Evolutionary conservation across 1,140 invertebrate genomes (phyloP).

Genomic region (Magallana angulata): DNA sequence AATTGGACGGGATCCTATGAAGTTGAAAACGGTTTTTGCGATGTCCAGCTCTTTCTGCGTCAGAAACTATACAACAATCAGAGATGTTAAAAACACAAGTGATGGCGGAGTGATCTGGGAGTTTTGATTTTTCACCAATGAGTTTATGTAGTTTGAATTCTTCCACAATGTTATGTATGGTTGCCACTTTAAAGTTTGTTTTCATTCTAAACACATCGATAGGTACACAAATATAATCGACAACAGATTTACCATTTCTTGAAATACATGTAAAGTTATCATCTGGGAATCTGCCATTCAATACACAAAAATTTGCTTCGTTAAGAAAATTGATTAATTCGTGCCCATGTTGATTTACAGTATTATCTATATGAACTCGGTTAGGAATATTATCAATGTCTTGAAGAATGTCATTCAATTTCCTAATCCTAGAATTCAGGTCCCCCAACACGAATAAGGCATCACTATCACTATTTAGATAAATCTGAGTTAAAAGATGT

Average conservation of each 20-base stretch:
- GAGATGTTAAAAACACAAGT: too few relatives aligned
- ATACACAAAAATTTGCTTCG: conserved; percentile 44
- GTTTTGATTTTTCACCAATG: conserved; percentile 46
- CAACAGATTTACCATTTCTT: conserved; percentile 53
- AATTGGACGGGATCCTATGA: too few relatives aligned
- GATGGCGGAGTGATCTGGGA: too few relatives aligned
- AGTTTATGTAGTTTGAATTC: conserved; percentile 38
- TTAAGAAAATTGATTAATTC: conserved; percentile 47
- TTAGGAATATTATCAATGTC: conserved; percentile 40
- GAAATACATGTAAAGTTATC: conserved; percentile 48
- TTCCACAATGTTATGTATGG: conserved; percentile 50
- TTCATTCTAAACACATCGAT: conserved; percentile 43
- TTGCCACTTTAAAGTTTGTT: conserved; percentile 49
- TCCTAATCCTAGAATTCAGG: not conserved
- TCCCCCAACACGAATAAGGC: too few relatives aligned
- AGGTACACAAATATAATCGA: conserved; percentile 61
- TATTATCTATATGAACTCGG: conserved; percentile 41
- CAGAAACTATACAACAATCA: too few relatives aligned
- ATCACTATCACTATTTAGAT: too few relatives aligned
- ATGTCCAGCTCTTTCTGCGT: too few relatives aligned
- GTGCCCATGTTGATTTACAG: conserved; percentile 53
- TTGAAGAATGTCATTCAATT: conserved; percentile 42
- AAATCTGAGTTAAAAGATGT: too few relatives aligned
- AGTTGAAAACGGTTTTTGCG: too few relatives aligned
- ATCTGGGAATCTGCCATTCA: conserved; percentile 47